A percentile compares a stretch with the other conserved stretches of the same genome.
Conservation (phyloP, 1,140 invertebrate genomes). For the Bombus turneri region DNA sequence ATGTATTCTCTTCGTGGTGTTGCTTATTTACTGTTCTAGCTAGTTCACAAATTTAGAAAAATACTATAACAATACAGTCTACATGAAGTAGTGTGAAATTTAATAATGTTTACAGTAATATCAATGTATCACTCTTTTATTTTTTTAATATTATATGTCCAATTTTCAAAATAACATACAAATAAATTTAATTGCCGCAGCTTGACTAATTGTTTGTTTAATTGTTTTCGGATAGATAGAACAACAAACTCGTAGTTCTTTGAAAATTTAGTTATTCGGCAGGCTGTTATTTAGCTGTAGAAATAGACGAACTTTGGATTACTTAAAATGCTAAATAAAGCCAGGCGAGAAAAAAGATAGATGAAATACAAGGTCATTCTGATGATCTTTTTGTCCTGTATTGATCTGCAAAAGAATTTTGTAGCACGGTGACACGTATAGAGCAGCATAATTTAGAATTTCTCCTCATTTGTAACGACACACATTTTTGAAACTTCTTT, state of each 20-base stretch:
- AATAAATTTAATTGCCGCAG: too few relatives aligned
- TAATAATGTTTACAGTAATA: too few relatives aligned
- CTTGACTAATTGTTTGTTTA: too few relatives aligned
- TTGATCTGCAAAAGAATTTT: not conserved
- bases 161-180: too few relatives aligned
- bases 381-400: not conserved
- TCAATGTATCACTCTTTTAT: too few relatives aligned
- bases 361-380: constrained; percentile 3
- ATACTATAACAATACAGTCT: not conserved
- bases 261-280: too few relatives aligned
- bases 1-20: not conserved
- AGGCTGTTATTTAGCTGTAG: not conserved
- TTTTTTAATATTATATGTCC: too few relatives aligned
- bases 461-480: too few relatives aligned
- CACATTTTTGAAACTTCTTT: not conserved
- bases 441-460: not conserved
- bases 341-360: constrained; percentile 10
- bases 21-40: not conserved
- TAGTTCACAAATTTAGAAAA: not conserved
- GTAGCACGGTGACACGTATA: not conserved
- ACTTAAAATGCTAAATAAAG: constrained; percentile 48
- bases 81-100: not conserved
- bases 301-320: not conserved
- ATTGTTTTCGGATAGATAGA: too few relatives aligned
- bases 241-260: too few relatives aligned